These are phyloP conservation scores for Phalanger gymnotis DNA, from an alignment of 2,797 vertebrate genomes.

Conservation along the genomic window DNA sequence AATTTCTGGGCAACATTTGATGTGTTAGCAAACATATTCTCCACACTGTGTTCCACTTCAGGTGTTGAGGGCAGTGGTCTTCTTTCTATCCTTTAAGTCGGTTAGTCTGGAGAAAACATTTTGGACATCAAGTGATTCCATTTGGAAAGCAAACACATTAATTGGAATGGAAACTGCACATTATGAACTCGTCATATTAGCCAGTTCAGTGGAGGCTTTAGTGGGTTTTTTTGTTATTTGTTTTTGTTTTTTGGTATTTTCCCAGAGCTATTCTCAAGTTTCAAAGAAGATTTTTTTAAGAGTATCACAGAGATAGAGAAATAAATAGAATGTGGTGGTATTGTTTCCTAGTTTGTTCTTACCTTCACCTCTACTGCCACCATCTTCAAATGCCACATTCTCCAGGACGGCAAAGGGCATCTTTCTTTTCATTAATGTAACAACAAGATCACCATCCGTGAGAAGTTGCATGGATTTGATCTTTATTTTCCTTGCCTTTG, in stretches of 20 bases:
- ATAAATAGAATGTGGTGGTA: constrained; percentile 13
- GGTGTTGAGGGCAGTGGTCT: neutral
- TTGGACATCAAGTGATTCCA: neutral
- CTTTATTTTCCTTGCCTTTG: constrained; percentile 7
- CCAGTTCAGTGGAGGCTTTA: neutral
- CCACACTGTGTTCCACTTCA: neutral
- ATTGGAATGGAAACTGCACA: constrained; percentile 36
- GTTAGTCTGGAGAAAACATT: constrained; percentile 5
- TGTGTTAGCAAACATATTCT: constrained; percentile 52
- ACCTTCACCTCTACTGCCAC: neutral
- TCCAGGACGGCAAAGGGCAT: constrained; percentile 13
- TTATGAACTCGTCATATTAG: constrained; percentile 9
- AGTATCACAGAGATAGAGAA: constrained; percentile 20
- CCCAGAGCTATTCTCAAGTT: constrained; percentile 13
- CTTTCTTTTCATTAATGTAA: neutral
- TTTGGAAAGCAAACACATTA: constrained; percentile 5
- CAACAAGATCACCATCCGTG: constrained; percentile 25
- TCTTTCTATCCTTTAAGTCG: constrained; percentile 24
- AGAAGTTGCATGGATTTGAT: neutral
- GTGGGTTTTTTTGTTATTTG: neutral
- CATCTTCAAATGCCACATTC: constrained; percentile 20
- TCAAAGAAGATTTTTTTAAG: constrained; percentile 15
- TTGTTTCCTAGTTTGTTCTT: neutral
- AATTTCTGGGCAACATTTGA: constrained; percentile 43
- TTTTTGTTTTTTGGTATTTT: neutral